Percentiles rank a stretch among this genome's conserved stretches.
Conservation (phyloP, 2,113 vertebrate genomes). For the Danionella cerebrum region DNA sequence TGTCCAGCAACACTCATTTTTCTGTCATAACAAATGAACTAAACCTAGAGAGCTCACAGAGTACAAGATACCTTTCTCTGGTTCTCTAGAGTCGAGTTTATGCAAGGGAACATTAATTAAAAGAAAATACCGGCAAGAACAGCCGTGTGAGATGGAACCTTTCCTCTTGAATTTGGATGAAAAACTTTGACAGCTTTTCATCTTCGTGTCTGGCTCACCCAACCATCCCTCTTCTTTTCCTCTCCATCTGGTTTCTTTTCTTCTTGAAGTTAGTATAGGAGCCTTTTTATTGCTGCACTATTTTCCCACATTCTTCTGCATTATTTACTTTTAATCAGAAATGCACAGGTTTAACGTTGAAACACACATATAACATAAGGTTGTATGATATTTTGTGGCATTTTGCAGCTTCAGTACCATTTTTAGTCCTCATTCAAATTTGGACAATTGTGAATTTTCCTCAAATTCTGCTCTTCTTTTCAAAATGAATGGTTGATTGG, state of each 20-base stretch:
- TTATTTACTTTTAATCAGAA: not conserved
- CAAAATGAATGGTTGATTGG: too few relatives aligned
- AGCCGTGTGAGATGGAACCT: not conserved
- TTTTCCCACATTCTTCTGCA: not conserved
- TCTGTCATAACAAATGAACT: too few relatives aligned
- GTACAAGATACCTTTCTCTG: not conserved
- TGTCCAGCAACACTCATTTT: too few relatives aligned
- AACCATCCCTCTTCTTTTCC: not conserved
- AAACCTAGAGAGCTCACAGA: too few relatives aligned
- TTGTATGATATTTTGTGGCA: too few relatives aligned
- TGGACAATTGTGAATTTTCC: too few relatives aligned
- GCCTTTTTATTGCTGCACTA: not conserved
- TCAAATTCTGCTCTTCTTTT: too few relatives aligned
- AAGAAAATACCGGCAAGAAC: not conserved
- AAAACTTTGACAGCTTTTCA: slow-evolving; percentile 20
- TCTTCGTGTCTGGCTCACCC: slow-evolving; percentile 14
- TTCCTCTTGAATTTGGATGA: slow-evolving; percentile 15
- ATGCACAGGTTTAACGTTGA: too few relatives aligned
- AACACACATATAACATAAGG: too few relatives aligned
- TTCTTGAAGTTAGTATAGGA: not conserved
- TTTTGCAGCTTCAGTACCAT: too few relatives aligned
- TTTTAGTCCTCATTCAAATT: too few relatives aligned
- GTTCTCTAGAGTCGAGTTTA: not conserved
- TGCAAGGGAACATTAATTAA: slow-evolving; percentile 11
- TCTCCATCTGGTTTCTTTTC: slow-evolving; percentile 13